Evolutionary conservation across 2,113 vertebrate species (phyloP).

Genomic region (Arothron firmamentum): DNA sequence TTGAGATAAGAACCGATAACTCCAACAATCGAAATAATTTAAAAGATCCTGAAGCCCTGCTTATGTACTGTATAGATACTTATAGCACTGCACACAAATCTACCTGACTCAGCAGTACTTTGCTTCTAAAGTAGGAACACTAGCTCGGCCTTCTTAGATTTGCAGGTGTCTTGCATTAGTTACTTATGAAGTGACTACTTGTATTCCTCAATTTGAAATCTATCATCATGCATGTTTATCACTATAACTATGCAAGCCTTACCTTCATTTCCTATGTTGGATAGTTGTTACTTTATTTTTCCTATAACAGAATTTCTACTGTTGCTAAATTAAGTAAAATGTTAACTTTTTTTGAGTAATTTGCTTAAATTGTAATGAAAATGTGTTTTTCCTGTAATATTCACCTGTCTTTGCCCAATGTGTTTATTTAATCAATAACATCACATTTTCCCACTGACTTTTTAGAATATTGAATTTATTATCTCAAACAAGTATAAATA

Average conservation of each 20-base stretch:
- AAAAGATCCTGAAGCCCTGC: not conserved
- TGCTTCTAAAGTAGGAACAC: slow-evolving; percentile 24
- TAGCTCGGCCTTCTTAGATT: slow-evolving; percentile 25
- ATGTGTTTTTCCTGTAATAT: not conserved
- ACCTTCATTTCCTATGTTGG: slow-evolving; percentile 44
- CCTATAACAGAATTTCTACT: slow-evolving; percentile 58
- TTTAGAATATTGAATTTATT: slow-evolving; percentile 39
- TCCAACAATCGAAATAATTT: not conserved
- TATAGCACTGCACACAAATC: slow-evolving; percentile 24
- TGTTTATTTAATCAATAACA: too few species aligned
- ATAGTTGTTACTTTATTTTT: slow-evolving; percentile 14
- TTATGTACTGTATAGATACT: slow-evolving; percentile 28
- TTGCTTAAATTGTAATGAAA: not conserved
- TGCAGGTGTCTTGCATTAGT: slow-evolving; percentile 27
- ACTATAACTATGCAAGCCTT: slow-evolving; percentile 64
- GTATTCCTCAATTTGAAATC: slow-evolving; percentile 15
- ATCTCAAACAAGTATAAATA: slow-evolving; percentile 43
- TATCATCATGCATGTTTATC: slow-evolving; percentile 50
- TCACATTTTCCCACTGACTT: not conserved
- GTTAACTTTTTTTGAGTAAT: not conserved
- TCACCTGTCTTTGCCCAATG: too few species aligned
- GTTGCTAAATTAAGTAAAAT: slow-evolving; percentile 70
- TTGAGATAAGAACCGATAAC: too few species aligned
- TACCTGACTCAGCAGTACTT: slow-evolving; percentile 27
- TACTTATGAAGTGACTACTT: slow-evolving; percentile 3